These are phyloP conservation scores for Chironomus striatipennis DNA, from an alignment of 1,140 invertebrate genomes.

Conservation along the genomic window DNA sequence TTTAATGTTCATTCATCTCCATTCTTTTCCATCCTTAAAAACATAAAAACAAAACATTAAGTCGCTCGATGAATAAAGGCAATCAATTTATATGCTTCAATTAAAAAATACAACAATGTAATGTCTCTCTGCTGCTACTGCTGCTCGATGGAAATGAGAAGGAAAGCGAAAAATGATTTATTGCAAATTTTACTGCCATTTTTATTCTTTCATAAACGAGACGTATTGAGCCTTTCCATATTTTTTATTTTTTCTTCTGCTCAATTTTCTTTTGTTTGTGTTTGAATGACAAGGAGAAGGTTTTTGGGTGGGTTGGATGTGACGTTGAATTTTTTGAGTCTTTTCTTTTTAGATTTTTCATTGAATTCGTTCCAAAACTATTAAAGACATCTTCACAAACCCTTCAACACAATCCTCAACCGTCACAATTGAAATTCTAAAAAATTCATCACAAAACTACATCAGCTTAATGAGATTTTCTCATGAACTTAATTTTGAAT, in stretches of 20 bases:
- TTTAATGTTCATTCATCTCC: too few relatives aligned
- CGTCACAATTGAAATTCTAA: too few relatives aligned
- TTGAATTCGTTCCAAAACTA: too few relatives aligned
- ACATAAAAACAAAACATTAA: neutral
- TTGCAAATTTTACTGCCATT: slow-evolving; percentile 1
- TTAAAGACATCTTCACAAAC: too few relatives aligned
- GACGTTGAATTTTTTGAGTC: too few relatives aligned
- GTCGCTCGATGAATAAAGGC: neutral
- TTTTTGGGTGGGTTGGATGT: too few relatives aligned
- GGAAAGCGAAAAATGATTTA: neutral
- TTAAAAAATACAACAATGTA: neutral
- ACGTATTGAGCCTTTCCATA: slow-evolving; percentile 1
- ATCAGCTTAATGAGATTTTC: neutral
- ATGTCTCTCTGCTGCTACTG: neutral
- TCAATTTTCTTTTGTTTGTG: too few relatives aligned
- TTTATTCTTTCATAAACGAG: neutral
- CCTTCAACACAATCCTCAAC: too few relatives aligned
- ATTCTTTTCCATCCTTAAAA: too few relatives aligned
- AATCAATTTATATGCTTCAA: slow-evolving; percentile 14
- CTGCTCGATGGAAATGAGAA: neutral
- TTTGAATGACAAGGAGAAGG: too few relatives aligned
- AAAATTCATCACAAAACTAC: too few relatives aligned
- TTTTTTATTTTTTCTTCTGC: neutral
- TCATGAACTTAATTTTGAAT: neutral
- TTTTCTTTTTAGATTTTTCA: too few relatives aligned